These are phyloP conservation scores for Nomada fabriciana DNA, from an alignment of 2,888 invertebrate genomes.

Conservation along the genomic window DNA sequence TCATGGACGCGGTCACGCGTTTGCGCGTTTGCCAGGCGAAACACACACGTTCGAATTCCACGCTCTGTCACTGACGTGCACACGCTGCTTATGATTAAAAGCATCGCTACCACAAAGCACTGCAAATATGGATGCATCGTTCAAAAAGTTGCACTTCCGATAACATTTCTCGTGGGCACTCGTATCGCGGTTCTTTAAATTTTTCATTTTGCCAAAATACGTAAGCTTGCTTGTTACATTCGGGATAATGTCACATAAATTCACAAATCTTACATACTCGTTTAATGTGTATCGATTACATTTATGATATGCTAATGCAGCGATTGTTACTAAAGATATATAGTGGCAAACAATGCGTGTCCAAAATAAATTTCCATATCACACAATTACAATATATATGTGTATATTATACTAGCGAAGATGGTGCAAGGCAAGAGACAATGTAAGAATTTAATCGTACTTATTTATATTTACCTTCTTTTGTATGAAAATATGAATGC, in stretches of 20 bases:
- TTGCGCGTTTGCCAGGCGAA: constrained; percentile 70
- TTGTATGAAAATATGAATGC: not conserved
- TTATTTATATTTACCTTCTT: constrained; percentile 16
- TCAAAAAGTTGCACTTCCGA: constrained; percentile 17
- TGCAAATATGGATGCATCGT: constrained; percentile 44
- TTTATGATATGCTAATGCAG: not conserved
- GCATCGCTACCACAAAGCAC: constrained; percentile 39
- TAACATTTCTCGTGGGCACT: constrained; percentile 6
- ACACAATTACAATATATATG: not conserved
- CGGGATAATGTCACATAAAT: not conserved
- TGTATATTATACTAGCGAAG: not conserved
- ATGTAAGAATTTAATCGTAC: not conserved
- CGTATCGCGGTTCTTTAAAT: not conserved
- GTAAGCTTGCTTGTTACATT: not conserved
- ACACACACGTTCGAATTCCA: constrained; percentile 64
- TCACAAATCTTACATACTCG: not conserved
- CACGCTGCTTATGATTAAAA: constrained; percentile 53
- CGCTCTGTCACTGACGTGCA: constrained; percentile 54
- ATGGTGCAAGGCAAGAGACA: not conserved
- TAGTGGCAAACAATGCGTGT: not conserved
- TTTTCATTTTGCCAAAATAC: not conserved
- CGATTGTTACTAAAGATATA: not conserved
- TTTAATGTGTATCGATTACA: not conserved
- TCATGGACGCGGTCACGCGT: constrained; percentile 73
- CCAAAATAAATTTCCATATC: not conserved